Evolutionary conservation across 2,888 invertebrate genomes (phyloP).

Genomic region (Heliconius ethilla): DNA sequence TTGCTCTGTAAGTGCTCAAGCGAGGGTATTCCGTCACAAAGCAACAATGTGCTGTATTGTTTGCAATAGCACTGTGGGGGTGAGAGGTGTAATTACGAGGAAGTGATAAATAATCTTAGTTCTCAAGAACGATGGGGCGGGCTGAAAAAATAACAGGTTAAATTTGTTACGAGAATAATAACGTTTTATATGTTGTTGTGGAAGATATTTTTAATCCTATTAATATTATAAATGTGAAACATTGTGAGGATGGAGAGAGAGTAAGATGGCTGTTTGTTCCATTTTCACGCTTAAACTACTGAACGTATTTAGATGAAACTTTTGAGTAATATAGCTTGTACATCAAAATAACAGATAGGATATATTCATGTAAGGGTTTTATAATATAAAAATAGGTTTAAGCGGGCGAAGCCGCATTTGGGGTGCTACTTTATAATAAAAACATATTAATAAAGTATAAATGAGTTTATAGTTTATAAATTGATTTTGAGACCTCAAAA

Average conservation of each 20-base stretch:
- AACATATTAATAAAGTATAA: not conserved
- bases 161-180: not conserved
- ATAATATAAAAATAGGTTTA: too few relatives aligned
- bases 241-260: too few relatives aligned
- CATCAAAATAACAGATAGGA: too few relatives aligned
- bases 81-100: slow-evolving; percentile 17
- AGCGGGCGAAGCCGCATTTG: too few relatives aligned
- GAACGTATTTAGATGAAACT: too few relatives aligned
- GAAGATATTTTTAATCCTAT: not conserved
- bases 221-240: too few relatives aligned
- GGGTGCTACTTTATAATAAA: not conserved
- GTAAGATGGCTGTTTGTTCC: too few relatives aligned
- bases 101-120: slow-evolving; percentile 18
- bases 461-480: not conserved
- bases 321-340: too few relatives aligned
- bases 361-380: too few relatives aligned
- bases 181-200: not conserved
- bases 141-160: slow-evolving; percentile 19
- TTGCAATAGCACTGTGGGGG: not conserved
- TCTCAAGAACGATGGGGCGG: slow-evolving; percentile 16
- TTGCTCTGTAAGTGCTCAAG: slow-evolving; percentile 16
- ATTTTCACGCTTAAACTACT: too few relatives aligned
- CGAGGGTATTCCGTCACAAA: slow-evolving; percentile 8
- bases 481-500: slow-evolving; percentile 6
- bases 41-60: slow-evolving; percentile 18